phyloP scores from a whole-genome alignment of 1,140 invertebrate genomes.

The Meloidogyne hapla region DNA sequence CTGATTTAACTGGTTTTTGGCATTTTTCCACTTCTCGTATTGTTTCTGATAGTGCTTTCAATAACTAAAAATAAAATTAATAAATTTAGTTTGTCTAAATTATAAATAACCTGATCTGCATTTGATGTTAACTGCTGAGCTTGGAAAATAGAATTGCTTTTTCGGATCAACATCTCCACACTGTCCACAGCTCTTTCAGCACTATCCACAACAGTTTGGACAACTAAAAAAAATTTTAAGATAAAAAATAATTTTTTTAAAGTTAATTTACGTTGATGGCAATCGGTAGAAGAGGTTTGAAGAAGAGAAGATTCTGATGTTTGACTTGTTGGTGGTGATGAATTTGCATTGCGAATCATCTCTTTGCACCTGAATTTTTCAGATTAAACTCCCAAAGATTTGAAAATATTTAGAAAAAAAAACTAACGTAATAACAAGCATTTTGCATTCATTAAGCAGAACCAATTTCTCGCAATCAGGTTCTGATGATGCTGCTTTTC shows the following conservation, averaged over 20 bases:
- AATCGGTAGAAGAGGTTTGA: background rate
- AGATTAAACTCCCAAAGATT: background rate
- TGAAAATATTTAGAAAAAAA: conserved; percentile 1
- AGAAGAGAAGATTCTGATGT: conserved; percentile 8
- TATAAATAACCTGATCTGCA: conserved; percentile 34
- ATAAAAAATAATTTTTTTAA: background rate
- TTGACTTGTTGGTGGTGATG: conserved; percentile 9
- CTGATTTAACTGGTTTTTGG: conserved; percentile 11
- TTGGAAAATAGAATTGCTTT: conserved; percentile 38
- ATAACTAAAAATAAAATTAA: conserved; percentile 23
- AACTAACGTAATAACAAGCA: conserved; percentile 22
- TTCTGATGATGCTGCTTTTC: conserved; percentile 15
- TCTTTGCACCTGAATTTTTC: conserved; percentile 26
- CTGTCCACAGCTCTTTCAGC: conserved; percentile 25
- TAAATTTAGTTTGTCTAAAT: background rate
- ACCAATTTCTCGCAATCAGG: conserved; percentile 11
- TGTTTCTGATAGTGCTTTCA: conserved; percentile 35
- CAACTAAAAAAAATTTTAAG: conserved; percentile 16
- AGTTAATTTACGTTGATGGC: background rate
- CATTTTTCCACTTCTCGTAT: conserved; percentile 33
- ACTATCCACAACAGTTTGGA: conserved; percentile 34
- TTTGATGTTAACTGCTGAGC: conserved; percentile 39
- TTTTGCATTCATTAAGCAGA: conserved; percentile 12
- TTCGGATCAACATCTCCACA: conserved; percentile 28
- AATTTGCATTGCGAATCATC: conserved; percentile 25